These are phyloP conservation scores for Rhegmatorhina hoffmannsi DNA, from an alignment of 2,113 vertebrate genomes.

Conservation along the genomic window DNA sequence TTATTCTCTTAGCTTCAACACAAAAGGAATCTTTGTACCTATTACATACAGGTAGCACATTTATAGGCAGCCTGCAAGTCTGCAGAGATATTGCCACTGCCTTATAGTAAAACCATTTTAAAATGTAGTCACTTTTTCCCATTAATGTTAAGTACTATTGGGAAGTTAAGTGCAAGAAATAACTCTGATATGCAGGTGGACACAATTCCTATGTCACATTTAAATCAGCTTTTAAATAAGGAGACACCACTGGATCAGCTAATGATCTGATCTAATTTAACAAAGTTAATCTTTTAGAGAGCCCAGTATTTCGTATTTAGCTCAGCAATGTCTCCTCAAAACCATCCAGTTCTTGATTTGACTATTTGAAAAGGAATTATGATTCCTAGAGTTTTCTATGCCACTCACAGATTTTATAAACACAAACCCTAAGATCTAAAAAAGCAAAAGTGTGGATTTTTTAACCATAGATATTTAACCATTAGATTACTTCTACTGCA, in stretches of 20 bases:
- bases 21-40: not conserved
- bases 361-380: not conserved
- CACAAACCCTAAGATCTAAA: not conserved
- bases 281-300: not conserved
- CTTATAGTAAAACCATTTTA: not conserved
- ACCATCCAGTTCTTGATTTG: not conserved
- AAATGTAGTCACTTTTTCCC: not conserved
- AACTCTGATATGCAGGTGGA: not conserved
- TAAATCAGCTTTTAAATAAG: not conserved
- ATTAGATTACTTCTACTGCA: not conserved
- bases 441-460: not conserved
- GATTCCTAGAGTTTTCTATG: not conserved
- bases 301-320: not conserved
- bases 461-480: not conserved
- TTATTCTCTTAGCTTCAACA: not conserved
- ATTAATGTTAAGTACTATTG: not conserved
- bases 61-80: not conserved
- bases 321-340: not conserved
- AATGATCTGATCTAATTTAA: not conserved
- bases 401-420: not conserved
- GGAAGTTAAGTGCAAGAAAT: not conserved
- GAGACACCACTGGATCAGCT: not conserved
- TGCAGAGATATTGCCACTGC: not conserved
- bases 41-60: not conserved
- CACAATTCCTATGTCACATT: not conserved